These are phyloP conservation scores for Monopterus albus DNA, from an alignment of 2,113 vertebrate genomes.

Conservation along the genomic window DNA sequence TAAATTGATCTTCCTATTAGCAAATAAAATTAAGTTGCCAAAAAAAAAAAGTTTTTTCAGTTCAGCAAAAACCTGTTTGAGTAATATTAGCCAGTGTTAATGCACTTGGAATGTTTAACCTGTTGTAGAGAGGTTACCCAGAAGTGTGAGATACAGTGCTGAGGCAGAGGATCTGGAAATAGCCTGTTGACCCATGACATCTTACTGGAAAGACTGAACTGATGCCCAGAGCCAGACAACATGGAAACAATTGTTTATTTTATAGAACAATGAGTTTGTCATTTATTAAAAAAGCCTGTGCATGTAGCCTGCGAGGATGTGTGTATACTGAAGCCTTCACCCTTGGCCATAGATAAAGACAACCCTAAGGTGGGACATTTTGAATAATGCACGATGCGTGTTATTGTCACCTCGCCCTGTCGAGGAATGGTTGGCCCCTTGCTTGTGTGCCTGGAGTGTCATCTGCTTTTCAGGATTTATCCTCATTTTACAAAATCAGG, in stretches of 20 bases:
- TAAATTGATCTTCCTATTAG: too few relatives aligned
- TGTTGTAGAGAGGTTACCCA: background rate
- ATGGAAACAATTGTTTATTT: background rate
- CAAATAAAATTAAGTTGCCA: too few relatives aligned
- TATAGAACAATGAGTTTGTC: background rate
- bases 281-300: background rate
- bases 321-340: too few relatives aligned
- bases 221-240: background rate
- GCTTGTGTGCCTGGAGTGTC: conserved; percentile 14
- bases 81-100: too few relatives aligned
- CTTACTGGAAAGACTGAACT: background rate
- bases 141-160: background rate
- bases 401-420: background rate
- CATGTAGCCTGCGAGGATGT: too few relatives aligned
- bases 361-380: too few relatives aligned
- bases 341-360: too few relatives aligned
- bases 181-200: background rate
- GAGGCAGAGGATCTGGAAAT: background rate
- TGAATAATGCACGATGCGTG: too few relatives aligned
- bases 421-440: background rate
- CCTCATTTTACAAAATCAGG: conserved; percentile 16
- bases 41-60: too few relatives aligned
- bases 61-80: too few relatives aligned
- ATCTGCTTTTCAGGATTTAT: conserved; percentile 2
- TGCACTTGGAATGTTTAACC: too few relatives aligned